Base-by-base conservation (phyloP, 2,888 invertebrate genomes). In the Agriopis leucophaearia region DNA sequence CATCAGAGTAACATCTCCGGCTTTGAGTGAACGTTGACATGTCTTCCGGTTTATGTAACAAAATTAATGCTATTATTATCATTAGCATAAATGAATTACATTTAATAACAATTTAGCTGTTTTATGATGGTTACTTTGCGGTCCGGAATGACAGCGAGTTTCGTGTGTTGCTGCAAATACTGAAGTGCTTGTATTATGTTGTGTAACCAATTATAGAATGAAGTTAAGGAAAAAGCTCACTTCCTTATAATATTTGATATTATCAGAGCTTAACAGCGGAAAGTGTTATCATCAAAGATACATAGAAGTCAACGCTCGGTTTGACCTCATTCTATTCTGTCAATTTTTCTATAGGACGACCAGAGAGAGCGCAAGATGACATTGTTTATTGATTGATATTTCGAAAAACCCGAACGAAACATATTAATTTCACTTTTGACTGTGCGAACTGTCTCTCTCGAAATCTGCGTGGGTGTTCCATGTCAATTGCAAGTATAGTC, bases 41-140 rank as follows among this genome's bases (percentile, higher is more conserved):
- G 66, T 64, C 63, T 75, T 78, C 78, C 79, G 77, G 72, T 54
- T 81, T 80, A 80, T 78, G 82, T 78, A 85, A 84, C 68, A 58
- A 74, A 77, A 77, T 76, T 81, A 75, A 78, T 78, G 80, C 75
- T 75, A 76, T 79, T 75, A 67, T 83, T 82, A 76, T 75, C 77
- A 83, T 80, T 82, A 76, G 76, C 77, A 84, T 80, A 77, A 83
- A 81, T 78, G 78, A 77, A 77, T 82, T 63, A 74, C 71, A 64
- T 74, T 72, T 79, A 73, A 79, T 77, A 75, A 59, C 66, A 59
- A 56, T 75, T 72, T 66, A 71, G 55, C 70, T 72, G 74, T 75
- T 70, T 27, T 61, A 56, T 70, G 76, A 80, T 73, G 57, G 64
- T 71, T 63, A 73, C 16, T 66, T 52, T 76, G 74, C 45, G 74